Conservation (phyloP, 2,797 vertebrate species). For the Balearica regulorum region DNA sequence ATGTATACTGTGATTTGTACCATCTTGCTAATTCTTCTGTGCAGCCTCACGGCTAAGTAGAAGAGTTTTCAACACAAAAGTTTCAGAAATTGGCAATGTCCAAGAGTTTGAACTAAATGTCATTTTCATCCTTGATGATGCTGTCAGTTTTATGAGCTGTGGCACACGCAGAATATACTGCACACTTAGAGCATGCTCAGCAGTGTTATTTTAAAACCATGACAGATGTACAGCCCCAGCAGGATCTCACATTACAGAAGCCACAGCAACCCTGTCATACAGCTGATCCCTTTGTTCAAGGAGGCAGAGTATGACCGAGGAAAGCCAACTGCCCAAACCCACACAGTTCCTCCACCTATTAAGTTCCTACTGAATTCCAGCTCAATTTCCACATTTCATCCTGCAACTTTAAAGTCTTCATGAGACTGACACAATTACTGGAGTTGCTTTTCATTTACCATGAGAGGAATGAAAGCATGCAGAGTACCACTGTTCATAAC, state of each 20-base stretch:
- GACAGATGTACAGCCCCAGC: neutral
- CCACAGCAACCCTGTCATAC: neutral
- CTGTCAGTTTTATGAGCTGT: slow-evolving; percentile 16
- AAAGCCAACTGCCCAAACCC: neutral
- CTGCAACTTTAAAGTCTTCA: neutral
- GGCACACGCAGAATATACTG: neutral
- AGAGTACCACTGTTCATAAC: neutral
- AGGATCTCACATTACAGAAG: neutral
- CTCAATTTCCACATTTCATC: neutral
- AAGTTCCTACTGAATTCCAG: neutral
- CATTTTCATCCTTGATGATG: neutral
- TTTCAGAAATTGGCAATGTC: neutral
- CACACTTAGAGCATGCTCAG: neutral
- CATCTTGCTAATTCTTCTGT: slow-evolving; percentile 34
- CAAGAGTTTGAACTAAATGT: neutral
- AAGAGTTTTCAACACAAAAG: neutral
- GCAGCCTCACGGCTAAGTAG: neutral
- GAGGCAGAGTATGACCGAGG: neutral
- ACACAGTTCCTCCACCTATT: neutral
- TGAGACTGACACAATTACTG: neutral
- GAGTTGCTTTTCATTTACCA: neutral
- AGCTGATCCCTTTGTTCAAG: neutral
- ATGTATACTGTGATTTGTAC: neutral
- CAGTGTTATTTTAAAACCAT: neutral
- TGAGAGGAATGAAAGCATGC: neutral